Base-by-base conservation (phyloP, 1,140 invertebrate species). In the Heliconius hermathena region DNA sequence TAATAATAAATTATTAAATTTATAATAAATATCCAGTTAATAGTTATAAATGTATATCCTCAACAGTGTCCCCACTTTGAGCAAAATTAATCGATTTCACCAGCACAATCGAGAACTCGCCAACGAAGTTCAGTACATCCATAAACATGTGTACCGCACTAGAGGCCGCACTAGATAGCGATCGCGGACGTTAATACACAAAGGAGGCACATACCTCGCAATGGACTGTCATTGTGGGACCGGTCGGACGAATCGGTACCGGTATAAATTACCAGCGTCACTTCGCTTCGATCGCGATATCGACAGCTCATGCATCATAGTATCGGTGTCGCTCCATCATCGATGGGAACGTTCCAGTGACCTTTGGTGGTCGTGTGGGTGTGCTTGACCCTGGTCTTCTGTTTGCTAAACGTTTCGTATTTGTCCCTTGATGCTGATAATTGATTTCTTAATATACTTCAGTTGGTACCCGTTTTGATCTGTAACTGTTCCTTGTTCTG, bases 301-400 rank as follows among this genome's bases (percentile, higher is more conserved):
- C 84, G 85, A 90, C 80, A 86, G 85, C 74, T 85, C 81, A 88
- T 90, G 89, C 87, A 89, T 91, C 85, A 91, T 79, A 83, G 83
- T 87, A 88, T 88, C 82, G 83, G 83, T 87, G 86, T 87, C 86
- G 82, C 72, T 89, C 88, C 80, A 87, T 88, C 85, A 87, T 88
- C 80, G 70, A 70, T 77, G 76, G 46, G 76, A 77, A 77, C 76
- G 76, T 66, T 72, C 76, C 70, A 72, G 70, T 77, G 70, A 77
- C 76, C 76, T 77, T 77, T 57, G 54, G 2, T 57, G 54, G 41
- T 36, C 8, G 22, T 75, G 74, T 77, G 46, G 76, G 76, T 70
- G 76, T 54, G 70, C 41, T 49, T 77, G 76, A 77, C 70, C 76
- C 76, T 72, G 70, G 8, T 76, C 33, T 77, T 29, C 20, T 29